Percentiles rank a stretch among this genome's conserved stretches.
Conservation (phyloP, 2,113 vertebrate species). For the Hipposideros armiger region DNA sequence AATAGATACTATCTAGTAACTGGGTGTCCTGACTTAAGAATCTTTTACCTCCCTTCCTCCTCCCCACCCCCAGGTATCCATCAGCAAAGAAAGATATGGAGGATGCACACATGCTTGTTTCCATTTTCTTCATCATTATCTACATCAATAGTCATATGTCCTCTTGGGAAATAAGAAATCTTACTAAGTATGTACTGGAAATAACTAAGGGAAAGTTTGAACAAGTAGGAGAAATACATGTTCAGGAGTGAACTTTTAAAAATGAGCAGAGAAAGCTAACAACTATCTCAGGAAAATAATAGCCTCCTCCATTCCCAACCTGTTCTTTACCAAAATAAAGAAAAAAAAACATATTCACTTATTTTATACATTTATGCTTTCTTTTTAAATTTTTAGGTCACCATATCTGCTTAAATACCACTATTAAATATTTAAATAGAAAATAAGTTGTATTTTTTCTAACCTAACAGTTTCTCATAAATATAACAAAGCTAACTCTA, state of each 20-base stretch:
- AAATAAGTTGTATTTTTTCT: constrained; percentile 53
- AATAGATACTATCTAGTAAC: neutral
- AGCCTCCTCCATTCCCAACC: neutral
- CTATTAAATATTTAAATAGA: neutral
- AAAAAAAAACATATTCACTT: neutral
- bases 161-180: neutral
- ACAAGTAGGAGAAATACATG: neutral
- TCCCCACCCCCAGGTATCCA: neutral
- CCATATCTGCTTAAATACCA: neutral
- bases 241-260: neutral
- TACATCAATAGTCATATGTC: neutral
- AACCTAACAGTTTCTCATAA: constrained; percentile 39
- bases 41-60: neutral
- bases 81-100: neutral
- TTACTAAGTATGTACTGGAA: neutral
- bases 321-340: constrained; percentile 7
- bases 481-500: constrained; percentile 49
- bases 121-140: neutral
- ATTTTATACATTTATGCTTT: neutral
- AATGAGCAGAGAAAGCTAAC: neutral
- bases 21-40: neutral
- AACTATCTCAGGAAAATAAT: constrained; percentile 27
- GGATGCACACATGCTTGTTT: neutral
- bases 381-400: neutral
- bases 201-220: neutral